Evolutionary conservation across 1,140 invertebrate species (phyloP), one percentile per base, ranked within the genome.

Genomic region (Hypsibius dujardini): DNA sequence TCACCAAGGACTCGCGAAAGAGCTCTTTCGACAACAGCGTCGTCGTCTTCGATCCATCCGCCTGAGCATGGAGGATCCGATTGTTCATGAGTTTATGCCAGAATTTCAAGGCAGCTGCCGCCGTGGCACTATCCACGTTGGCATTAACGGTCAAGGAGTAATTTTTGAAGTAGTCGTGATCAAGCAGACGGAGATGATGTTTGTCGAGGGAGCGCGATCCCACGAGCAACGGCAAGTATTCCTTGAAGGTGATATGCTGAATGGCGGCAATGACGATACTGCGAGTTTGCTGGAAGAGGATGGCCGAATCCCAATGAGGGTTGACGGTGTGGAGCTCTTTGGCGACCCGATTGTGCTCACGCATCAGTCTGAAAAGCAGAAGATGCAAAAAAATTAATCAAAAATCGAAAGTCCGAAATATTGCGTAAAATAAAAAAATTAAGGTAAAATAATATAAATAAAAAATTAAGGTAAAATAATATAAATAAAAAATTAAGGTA

Each of bases 241-340:
- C 92, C 76, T 92, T 93, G 79, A 87, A 95, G 0, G 90, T 93
- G 59, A 96, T 88, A 75, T 95, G 91, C 78, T 96, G 92, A 70
- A 92, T 87, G 78, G 89, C 85, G 1, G 91, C 93, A 69, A 91
- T 89, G 69, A 89, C 86, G 75, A 97, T 92, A 60, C 90, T 84
- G 73, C 92, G 83, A 0, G 90, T 81, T 82, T 96, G 92, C 82
- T 87, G 77, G 82, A 88, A 98, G 0, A 96, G 77, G 0, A 86
- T 92, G 80, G 95, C 92, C 76, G 95, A 92, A 76, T 93, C 88
- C 92, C 92, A 95, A 76, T 94, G 90, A 1, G 90, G 90, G 81
- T 95, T 95, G 7, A 94, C 84, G 70, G 84, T 81, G 0, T 85
- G 83, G 47, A 95, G 78, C 45, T 81, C 87, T 70, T 85, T 85